Evolutionary conservation across 2,113 vertebrate genomes (phyloP), one percentile per base, ranked within the genome.

Genomic region (Oreochromis tanganicae): DNA sequence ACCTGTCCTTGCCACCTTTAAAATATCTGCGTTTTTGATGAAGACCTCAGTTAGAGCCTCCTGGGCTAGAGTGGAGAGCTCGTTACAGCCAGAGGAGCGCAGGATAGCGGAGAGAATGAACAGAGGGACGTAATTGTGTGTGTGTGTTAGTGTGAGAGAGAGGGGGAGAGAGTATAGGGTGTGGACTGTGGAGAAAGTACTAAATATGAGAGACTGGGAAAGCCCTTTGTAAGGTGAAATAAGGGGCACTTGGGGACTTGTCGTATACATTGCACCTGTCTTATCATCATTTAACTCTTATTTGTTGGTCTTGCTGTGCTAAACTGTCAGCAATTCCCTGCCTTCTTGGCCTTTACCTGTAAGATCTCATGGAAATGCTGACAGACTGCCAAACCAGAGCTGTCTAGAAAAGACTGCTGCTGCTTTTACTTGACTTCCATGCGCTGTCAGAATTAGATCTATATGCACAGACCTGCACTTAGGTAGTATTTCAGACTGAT

Each of bases 271-370:
- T 75, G 85, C 88, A 89, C 88, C 94, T 92, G 91, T 92, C 92
- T 93, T 83, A 93, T 94, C 90, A 93, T 93, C 88, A 90, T 95
- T 95, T 94, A 92, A 91, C 89, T 94, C 88, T 93, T 91, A 94
- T 94, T 95, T 96, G 94, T 94, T 91, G 92, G 93, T 93, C 84
- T 93, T 90, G 88, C 68, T 19, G 68, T 48, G 41, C 86, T 90
- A 89, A 95, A 91, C 90, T 94, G 92, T 95, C 94, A 95, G 94
- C 91, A 92, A 86, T 93, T 90, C 84, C 81, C 83, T 89, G 56
- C 88, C 90, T 90, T 86, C 83, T 92, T 95, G 93, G 92, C 90
- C 94, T 92, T 92, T 90, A 92, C 91, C 92, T 94, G 91, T 88
- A 81, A 93, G 94, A 92, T 86, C 86, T 87, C 91, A 91, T 91